Evolutionary conservation across 2,888 invertebrate species (phyloP).

Genomic region (Aphodius sticticus): DNA sequence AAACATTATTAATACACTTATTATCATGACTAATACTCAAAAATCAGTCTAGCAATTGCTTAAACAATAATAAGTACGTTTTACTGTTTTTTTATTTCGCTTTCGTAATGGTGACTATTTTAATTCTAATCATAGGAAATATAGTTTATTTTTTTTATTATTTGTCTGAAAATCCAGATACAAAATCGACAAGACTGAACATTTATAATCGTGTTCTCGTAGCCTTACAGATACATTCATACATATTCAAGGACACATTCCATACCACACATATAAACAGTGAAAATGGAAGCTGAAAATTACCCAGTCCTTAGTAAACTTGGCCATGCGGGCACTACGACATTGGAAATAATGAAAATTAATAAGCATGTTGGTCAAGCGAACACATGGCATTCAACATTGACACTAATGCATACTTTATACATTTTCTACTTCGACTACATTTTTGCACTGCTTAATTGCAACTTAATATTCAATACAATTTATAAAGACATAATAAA

Average conservation of each 20-base stretch:
- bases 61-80: too few species aligned
- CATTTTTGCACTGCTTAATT: neutral
- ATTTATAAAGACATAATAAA: neutral
- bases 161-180: too few species aligned
- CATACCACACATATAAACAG: neutral
- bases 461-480: neutral
- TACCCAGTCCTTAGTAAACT: neutral
- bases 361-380: neutral
- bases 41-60: too few species aligned
- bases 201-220: too few species aligned
- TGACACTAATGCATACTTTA: conserved; percentile 4
- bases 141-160: too few species aligned
- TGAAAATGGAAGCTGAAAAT: neutral
- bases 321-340: neutral
- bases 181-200: too few species aligned
- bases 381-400: neutral
- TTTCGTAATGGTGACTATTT: too few species aligned
- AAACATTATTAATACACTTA: too few species aligned
- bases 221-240: too few species aligned
- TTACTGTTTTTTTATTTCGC: too few species aligned
- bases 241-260: neutral
- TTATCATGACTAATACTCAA: too few species aligned
- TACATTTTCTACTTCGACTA: neutral
- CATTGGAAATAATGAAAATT: neutral
- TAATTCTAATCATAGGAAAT: too few species aligned